phyloP scores from a whole-genome alignment of 1,140 invertebrate species.

The Sinella curviseta region DNA sequence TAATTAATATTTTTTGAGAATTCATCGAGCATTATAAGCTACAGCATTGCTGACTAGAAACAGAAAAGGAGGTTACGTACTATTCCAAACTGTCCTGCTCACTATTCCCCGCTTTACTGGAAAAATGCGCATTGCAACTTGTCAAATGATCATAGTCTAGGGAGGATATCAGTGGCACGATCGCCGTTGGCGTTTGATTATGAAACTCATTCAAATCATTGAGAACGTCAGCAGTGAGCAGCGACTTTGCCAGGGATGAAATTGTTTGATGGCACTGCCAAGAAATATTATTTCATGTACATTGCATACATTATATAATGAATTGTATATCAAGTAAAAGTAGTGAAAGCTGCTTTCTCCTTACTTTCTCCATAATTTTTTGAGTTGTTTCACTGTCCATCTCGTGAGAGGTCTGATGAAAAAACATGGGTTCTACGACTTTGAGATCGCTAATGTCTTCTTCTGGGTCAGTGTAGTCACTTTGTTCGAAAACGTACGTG shows the following conservation, averaged over 20 bases:
- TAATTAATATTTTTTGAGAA: too few species aligned
- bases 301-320: neutral
- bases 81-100: conserved; percentile 28
- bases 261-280: conserved; percentile 32
- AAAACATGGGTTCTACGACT: conserved; percentile 37
- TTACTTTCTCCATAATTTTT: conserved; percentile 34
- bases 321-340: neutral
- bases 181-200: conserved; percentile 28
- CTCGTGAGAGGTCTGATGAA: conserved; percentile 39
- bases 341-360: neutral
- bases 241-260: conserved; percentile 30
- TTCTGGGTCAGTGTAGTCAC: conserved; percentile 44
- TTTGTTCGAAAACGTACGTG: conserved; percentile 45
- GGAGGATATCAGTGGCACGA: conserved; percentile 37
- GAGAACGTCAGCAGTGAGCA: conserved; percentile 9
- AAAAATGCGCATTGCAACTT: conserved; percentile 28
- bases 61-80: conserved; percentile 25
- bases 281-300: neutral
- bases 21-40: too few species aligned
- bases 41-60: too few species aligned
- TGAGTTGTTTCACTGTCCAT: conserved; percentile 33
- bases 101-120: neutral
- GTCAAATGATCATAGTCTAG: conserved; percentile 43
- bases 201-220: conserved; percentile 35
- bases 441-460: conserved; percentile 42